Percentiles rank a stretch among this genome's conserved stretches.
Conservation (phyloP, 2,888 invertebrate genomes). For the Dorcus parallelipipedus region DNA sequence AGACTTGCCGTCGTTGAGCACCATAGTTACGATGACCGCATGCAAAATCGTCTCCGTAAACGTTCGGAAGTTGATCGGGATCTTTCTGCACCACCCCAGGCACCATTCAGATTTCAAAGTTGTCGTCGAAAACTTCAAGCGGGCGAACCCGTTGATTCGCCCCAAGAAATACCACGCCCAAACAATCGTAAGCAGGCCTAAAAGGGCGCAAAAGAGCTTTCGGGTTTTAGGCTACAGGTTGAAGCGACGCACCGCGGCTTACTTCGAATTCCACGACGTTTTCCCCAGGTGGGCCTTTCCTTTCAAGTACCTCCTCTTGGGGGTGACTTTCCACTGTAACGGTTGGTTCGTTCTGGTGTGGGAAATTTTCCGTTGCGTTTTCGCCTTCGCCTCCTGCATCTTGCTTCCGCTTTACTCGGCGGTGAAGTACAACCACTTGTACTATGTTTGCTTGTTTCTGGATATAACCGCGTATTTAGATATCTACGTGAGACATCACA, state of each 20-base stretch:
- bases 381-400: conserved; percentile 18
- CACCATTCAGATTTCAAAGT: background rate
- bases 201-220: background rate
- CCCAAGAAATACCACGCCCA: no score
- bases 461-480: conserved; percentile 26
- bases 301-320: conserved; percentile 18
- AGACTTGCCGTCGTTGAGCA: conserved; percentile 22
- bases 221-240: conserved; percentile 9
- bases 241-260: conserved; percentile 11
- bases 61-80: conserved; percentile 1
- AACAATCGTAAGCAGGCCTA: no score
- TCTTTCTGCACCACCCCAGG: conserved; percentile 2
- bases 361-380: conserved; percentile 23
- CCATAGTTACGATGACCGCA: conserved; percentile 24
- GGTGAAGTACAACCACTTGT: background rate
- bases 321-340: conserved; percentile 17
- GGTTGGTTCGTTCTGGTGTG: conserved; percentile 26
- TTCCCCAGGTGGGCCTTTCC: conserved; percentile 5
- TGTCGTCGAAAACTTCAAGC: background rate
- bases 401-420: conserved; percentile 15
- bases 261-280: conserved; percentile 7
- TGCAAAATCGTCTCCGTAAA: conserved; percentile 19
- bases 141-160: no score
- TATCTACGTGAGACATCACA: conserved; percentile 30
- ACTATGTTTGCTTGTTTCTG: conserved; percentile 16